phyloP scores from a whole-genome alignment of 2,888 invertebrate species.

The Digitonthophagus gazella region DNA sequence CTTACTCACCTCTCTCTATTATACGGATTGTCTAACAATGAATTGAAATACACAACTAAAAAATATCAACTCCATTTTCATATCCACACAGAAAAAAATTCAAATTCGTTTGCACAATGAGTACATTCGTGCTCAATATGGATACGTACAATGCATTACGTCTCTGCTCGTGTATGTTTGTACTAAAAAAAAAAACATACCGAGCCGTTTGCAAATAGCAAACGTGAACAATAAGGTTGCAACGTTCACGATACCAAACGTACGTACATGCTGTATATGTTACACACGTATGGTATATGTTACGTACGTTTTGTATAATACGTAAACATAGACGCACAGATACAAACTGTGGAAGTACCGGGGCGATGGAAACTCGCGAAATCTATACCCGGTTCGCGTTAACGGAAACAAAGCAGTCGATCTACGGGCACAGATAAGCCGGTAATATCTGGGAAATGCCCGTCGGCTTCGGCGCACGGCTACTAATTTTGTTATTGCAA shows the following conservation, averaged over 20 bases:
- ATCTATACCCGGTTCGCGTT: background rate
- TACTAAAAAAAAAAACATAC: background rate
- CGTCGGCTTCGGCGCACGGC: background rate
- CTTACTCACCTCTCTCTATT: background rate
- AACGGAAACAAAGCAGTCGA: background rate
- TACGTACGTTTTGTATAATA: too few species aligned
- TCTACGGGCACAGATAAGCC: background rate
- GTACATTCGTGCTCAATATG: background rate
- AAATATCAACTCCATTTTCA: background rate
- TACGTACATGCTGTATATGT: too few species aligned
- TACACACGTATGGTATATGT: too few species aligned
- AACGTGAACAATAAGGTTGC: background rate
- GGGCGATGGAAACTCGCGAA: background rate
- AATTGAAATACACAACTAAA: background rate
- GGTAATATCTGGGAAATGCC: background rate
- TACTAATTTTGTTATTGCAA: background rate
- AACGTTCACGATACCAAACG: background rate
- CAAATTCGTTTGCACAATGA: background rate
- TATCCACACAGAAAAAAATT: background rate
- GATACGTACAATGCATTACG: background rate
- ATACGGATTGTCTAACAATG: background rate
- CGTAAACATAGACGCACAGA: too few species aligned
- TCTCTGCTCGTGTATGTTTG: background rate
- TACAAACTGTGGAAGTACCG: too few species aligned
- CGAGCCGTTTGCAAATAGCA: background rate